These are phyloP conservation scores for Chirona hameri DNA, from an alignment of 2,888 invertebrate genomes.

Conservation along the genomic window DNA sequence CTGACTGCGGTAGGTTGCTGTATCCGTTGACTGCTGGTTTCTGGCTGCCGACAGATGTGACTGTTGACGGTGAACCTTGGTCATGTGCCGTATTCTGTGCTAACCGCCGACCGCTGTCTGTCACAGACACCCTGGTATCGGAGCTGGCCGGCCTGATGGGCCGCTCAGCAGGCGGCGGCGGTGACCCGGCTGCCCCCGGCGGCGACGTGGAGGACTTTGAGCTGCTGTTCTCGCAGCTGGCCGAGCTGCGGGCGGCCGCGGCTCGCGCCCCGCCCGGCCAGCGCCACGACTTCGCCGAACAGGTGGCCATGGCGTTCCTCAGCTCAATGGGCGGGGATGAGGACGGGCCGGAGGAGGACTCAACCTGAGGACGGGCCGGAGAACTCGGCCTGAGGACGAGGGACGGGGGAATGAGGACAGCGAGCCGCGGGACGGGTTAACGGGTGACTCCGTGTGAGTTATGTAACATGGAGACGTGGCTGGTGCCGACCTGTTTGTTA, in stretches of 20 bases:
- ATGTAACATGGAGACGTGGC: too few species aligned
- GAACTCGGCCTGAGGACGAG: not conserved
- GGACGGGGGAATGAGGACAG: not conserved
- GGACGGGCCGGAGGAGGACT: constrained; percentile 55
- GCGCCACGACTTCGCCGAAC: constrained; percentile 65
- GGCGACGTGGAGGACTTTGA: constrained; percentile 54
- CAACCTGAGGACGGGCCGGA: constrained; percentile 37
- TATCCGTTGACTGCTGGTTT: too few species aligned
- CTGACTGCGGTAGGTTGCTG: too few species aligned
- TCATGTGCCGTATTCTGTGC: not conserved
- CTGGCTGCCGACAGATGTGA: too few species aligned
- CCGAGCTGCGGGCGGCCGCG: constrained; percentile 64
- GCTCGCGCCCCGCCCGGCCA: constrained; percentile 59
- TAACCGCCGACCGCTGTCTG: constrained; percentile 12
- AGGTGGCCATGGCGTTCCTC: constrained; percentile 70
- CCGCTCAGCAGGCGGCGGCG: constrained; percentile 25
- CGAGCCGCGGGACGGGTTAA: not conserved
- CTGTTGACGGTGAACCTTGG: too few species aligned
- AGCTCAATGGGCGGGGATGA: constrained; percentile 66
- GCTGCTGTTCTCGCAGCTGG: constrained; percentile 61
- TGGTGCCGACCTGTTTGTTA: too few species aligned
- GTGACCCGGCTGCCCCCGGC: constrained; percentile 35
- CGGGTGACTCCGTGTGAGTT: too few species aligned
- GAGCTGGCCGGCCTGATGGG: constrained; percentile 34
- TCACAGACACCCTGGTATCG: constrained; percentile 8